Conservation (phyloP, 2,113 vertebrate genomes). For the Glaucidium brasilianum region DNA sequence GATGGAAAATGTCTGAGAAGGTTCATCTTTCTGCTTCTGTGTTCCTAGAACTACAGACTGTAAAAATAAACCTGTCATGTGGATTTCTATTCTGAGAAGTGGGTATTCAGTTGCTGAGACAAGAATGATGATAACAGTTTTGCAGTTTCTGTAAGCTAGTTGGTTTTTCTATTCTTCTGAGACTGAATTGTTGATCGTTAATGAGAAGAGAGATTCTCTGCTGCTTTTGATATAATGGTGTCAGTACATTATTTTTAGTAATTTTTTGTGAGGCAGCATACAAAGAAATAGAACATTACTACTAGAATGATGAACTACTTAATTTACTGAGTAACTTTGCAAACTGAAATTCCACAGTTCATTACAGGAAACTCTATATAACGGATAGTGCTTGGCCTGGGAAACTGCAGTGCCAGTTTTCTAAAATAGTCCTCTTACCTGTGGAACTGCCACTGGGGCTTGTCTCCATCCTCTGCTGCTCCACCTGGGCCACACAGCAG, state of each 20-base stretch:
- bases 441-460: neutral
- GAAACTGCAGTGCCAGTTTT: neutral
- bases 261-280: neutral
- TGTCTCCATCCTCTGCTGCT: neutral
- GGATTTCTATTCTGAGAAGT: constrained; percentile 51
- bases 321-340: neutral
- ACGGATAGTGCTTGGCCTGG: neutral
- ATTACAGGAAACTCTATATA: neutral
- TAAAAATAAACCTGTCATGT: constrained; percentile 65
- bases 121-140: constrained; percentile 23
- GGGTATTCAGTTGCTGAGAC: constrained; percentile 49
- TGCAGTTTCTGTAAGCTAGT: constrained; percentile 11
- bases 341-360: neutral
- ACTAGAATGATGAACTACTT: neutral
- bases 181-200: neutral
- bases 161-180: constrained; percentile 12
- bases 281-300: neutral
- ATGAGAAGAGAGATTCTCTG: neutral
- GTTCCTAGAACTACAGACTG: constrained; percentile 58
- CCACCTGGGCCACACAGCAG: neutral
- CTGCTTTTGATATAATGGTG: constrained; percentile 44
- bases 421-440: neutral
- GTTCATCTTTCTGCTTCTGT: constrained; percentile 43
- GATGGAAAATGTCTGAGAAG: constrained; percentile 25
- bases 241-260: constrained; percentile 30